phyloP scores from a whole-genome alignment of 2,888 invertebrate species.

The Leptinotarsa tumamoca region DNA sequence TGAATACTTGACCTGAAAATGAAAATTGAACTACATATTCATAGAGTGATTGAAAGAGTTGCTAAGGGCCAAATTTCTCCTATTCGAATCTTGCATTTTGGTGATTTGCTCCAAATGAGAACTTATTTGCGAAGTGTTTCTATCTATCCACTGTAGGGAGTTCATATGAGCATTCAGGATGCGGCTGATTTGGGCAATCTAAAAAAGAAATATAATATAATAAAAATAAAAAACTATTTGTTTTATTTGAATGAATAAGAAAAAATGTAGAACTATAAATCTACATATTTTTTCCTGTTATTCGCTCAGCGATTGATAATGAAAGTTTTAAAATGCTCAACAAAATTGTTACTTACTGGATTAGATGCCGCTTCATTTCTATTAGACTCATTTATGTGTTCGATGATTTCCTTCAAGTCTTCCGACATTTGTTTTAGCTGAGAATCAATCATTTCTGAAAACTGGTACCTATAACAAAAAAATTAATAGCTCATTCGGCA shows the following conservation, averaged over 20 bases:
- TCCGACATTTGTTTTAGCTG: conserved; percentile 95
- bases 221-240: not conserved
- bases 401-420: conserved; percentile 94
- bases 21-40: conserved; percentile 37
- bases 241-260: too few relatives aligned
- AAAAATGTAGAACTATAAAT: too few relatives aligned
- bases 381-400: conserved; percentile 91
- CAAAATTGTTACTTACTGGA: conserved; percentile 74
- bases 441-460: conserved; percentile 91
- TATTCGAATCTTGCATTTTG: conserved; percentile 81
- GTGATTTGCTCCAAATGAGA: conserved; percentile 85
- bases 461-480: conserved; percentile 74
- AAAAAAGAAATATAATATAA: conserved; percentile 59
- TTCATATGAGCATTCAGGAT: conserved; percentile 97
- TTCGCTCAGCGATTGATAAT: not conserved
- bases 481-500: not conserved
- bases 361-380: conserved; percentile 85
- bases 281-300: not conserved
- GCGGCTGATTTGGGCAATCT: conserved; percentile 92
- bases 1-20: not conserved
- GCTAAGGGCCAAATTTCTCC: conserved; percentile 70
- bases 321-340: not conserved
- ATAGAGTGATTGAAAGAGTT: conserved; percentile 48
- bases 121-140: conserved; percentile 81
- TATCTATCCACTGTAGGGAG: conserved; percentile 94